Evolutionary conservation across 2,113 vertebrate genomes (phyloP), one percentile per base, ranked within the genome.

Genomic region (Galbula dea): DNA sequence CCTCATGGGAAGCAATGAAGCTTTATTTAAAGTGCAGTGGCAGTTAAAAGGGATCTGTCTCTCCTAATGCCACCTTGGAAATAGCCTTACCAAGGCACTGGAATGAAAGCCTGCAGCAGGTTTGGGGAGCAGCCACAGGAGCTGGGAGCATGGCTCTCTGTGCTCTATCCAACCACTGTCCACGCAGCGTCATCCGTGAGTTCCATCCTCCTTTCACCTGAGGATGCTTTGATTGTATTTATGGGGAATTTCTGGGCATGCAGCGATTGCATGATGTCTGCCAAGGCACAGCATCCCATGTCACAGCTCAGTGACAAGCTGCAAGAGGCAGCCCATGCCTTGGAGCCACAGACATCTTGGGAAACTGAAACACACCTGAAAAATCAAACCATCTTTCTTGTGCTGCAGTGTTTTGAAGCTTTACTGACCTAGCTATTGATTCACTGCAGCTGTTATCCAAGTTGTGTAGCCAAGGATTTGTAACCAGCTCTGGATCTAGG

Each of bases 151-250:
- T 4, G 2, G 23, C 14, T 21, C 29, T 37, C 39, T 37, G 46
- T 59, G 45, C 49, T 3, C n/a, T n/a, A n/a, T n/a, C 17, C 36
- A 45, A 21, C 8, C 12, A 5, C 15, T n/a, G 22, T 41, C 39
- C 48, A 9, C 1, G 9, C 1, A 0, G 20, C 37, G 59, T 45
- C n/a, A 4, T 15, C 54, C 5, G 0, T 18, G 30, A 34, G 48
- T 39, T 41, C 54, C 26, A 11, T 14, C 41, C 24, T 36, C 57
- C 63, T 55, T 9, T 27, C 57, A 36, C 63, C 41, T 55, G 32
- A 26, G 8, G 20, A 11, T 22, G 43, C 48, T n/a, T 29, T n/a
- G 65, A 9, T 17, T 45, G 57, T 30, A 32, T 45, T 39, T 52
- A 26, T 0, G 3, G 22, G 55, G 26, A 17, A 19, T 48, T 83